Percentiles rank a stretch among this genome's conserved stretches.
Conservation (phyloP, 64 coral and sea anemone genomes). For the Dendrophyllia cribrosa region DNA sequence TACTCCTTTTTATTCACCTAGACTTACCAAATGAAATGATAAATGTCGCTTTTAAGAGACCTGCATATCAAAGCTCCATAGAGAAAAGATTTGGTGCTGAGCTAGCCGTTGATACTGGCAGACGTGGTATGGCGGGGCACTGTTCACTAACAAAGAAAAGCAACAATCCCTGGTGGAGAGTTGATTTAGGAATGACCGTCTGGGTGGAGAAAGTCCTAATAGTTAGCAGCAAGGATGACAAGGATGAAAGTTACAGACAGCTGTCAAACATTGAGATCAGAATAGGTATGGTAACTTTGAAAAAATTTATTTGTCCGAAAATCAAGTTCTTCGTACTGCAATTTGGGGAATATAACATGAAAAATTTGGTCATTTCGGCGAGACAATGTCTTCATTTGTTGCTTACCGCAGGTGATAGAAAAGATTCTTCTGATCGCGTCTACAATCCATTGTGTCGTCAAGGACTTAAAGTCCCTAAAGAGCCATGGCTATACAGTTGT, state of each 20-base stretch:
- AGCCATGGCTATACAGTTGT: neutral
- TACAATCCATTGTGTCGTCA: neutral
- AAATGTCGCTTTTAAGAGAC: no score
- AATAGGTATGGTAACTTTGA: neutral
- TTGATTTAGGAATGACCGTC: conserved; percentile 11
- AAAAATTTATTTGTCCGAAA: neutral
- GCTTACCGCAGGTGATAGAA: no score
- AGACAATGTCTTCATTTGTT: neutral
- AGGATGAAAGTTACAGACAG: neutral
- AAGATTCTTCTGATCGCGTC: neutral
- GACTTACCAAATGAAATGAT: no score
- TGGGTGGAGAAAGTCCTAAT: conserved; percentile 18
- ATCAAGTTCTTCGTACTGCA: neutral
- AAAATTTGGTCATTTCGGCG: neutral
- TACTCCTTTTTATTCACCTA: no score
- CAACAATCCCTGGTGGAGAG: neutral
- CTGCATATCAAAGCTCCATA: no score
- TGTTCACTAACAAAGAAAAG: neutral
- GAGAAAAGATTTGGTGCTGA: no score
- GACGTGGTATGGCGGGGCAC: no score
- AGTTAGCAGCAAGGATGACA: neutral
- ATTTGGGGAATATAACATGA: no score
- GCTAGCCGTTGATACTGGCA: no score
- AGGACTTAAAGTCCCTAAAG: neutral
- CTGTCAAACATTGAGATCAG: neutral